Percentiles rank a stretch among this genome's conserved stretches.
Conservation (phyloP, 2,113 vertebrate species). For the Corythornis vintsioides region DNA sequence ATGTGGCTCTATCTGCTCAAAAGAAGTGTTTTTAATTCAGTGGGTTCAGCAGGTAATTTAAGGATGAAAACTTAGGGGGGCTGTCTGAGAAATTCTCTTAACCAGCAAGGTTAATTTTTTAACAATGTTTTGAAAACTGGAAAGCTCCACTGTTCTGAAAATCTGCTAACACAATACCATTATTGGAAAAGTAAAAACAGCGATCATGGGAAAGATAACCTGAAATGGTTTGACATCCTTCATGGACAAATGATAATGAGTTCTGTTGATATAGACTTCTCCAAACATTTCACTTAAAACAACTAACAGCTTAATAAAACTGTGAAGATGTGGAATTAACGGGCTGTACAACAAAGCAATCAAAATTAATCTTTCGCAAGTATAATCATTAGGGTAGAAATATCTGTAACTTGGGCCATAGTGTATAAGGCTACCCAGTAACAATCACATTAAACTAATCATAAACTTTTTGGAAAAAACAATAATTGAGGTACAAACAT, state of each 20-base stretch:
- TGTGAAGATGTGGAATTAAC: neutral
- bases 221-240: neutral
- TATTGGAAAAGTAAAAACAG: neutral
- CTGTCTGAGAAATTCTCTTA: neutral
- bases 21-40: neutral
- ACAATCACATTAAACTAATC: neutral
- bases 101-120: neutral
- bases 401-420: neutral
- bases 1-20: neutral
- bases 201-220: neutral
- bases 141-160: neutral
- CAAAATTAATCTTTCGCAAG: neutral
- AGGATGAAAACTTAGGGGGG: neutral
- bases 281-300: neutral
- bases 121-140: neutral
- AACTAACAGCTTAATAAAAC: neutral
- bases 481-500: neutral
- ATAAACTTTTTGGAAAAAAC: neutral
- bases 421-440: neutral
- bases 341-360: neutral
- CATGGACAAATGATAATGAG: neutral
- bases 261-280: neutral
- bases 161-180: neutral
- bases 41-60: neutral
- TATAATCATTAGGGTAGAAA: neutral